Conservation (phyloP, 1,140 invertebrate genomes). For the Orchestia grillus region DNA sequence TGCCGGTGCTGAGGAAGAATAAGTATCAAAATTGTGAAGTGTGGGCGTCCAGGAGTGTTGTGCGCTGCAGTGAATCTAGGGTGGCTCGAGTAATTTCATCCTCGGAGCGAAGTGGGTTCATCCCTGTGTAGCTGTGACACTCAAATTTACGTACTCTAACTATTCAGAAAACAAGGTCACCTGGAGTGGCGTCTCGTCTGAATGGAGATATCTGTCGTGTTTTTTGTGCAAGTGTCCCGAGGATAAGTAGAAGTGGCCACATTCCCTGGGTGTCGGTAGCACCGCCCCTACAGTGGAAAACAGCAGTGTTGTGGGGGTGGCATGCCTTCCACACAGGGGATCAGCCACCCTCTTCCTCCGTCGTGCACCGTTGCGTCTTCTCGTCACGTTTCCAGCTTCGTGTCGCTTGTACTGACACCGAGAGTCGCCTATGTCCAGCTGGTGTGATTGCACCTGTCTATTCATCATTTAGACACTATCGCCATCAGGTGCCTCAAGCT, state of each 20-base stretch:
- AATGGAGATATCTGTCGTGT: conserved; percentile 2
- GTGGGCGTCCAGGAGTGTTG: background rate
- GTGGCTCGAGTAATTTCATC: background rate
- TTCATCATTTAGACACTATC: background rate
- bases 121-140: conserved; percentile 49
- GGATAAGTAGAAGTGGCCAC: conserved; percentile 52
- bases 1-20: conserved; percentile 82
- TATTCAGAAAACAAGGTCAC: background rate
- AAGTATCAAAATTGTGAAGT: conserved; percentile 70
- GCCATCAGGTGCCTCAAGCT: background rate
- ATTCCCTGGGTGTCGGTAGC: conserved; percentile 49
- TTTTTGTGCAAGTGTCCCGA: conserved; percentile 21
- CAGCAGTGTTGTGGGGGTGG: conserved; percentile 56
- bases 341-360: conserved; percentile 38
- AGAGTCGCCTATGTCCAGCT: background rate
- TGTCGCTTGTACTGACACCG: conserved; percentile 4
- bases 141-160: background rate
- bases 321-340: conserved; percentile 35
- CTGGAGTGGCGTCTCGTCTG: conserved; percentile 13
- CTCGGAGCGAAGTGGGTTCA: background rate
- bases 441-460: background rate
- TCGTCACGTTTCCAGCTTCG: background rate
- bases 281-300: conserved; percentile 51
- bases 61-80: background rate
- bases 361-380: background rate